Base-by-base conservation (phyloP, 2,888 invertebrate genomes). In the Phlogophora meticulosa region DNA sequence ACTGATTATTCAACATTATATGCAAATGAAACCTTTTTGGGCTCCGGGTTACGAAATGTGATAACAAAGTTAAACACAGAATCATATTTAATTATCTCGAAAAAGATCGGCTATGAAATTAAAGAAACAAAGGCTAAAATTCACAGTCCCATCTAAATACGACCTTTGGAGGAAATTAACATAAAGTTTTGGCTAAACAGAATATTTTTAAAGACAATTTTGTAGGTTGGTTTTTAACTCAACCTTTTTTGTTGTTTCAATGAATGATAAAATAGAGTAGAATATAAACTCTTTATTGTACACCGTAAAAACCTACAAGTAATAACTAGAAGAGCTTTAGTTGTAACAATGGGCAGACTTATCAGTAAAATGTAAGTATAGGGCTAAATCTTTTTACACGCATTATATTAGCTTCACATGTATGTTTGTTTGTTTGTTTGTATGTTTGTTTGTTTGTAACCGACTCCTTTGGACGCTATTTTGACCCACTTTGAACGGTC, bases 21-120 rank as follows among this genome's bases (percentile, higher is more conserved):
- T 78, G 81, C 75, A 81, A 81, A 81, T 68, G 7, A 56, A 78
- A 63, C 80, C 79, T 76, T 78, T 75, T 53, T 46, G 34, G 49
- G 51, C 22, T 32, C 38, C 34, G 24, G 51, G 42, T 52, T 48
- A 20, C 45, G n/a, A 63, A 53, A 59, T 52, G 52, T 56, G 64
- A 66, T 64, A 74, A 48, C 72, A 61, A 28, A 28, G 28, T 28
- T 28, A 28, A 28, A 28, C 28, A 28, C 51, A 55, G 40, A 69
- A 57, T 62, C 61, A 73, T 73, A 81, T 73, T 78, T 64, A 76
- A 76, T 81, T 80, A 78, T 66, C 61, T 62, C 36, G 11, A 5
- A 57, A 74, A 76, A 74, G 76, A 63, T 78, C 46, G 56, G 32
- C 42, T 58, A 64, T 57, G 60, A 74, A 76, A 73, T 78, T 74